These are phyloP conservation scores for Volucella zonaria DNA, from an alignment of 2,888 invertebrate genomes.

Conservation along the genomic window DNA sequence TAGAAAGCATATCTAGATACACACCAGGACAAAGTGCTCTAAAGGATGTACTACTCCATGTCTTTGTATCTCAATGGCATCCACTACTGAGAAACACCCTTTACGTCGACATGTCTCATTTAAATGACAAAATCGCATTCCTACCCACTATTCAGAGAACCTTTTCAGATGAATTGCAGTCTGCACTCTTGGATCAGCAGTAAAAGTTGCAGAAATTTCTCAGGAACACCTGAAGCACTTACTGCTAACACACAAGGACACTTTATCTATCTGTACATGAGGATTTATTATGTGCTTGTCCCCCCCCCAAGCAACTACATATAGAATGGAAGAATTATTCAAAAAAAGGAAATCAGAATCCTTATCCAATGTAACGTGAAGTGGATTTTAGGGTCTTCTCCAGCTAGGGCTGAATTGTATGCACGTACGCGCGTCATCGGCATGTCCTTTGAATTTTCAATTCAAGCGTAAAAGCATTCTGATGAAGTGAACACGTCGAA, in stretches of 20 bases:
- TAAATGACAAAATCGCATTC: slow-evolving; percentile 72
- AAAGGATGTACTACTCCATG: background rate
- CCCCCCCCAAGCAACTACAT: slow-evolving; percentile 49
- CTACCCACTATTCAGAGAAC: slow-evolving; percentile 31
- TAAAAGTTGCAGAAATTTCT: slow-evolving; percentile 8
- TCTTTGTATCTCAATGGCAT: slow-evolving; percentile 18
- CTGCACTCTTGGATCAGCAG: slow-evolving; percentile 24
- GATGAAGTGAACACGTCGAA: slow-evolving; percentile 25
- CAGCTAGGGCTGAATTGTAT: slow-evolving; percentile 20
- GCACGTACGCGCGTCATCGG: slow-evolving; percentile 20
- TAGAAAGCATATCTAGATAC: too few relatives aligned
- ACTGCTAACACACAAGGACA: slow-evolving; percentile 33
- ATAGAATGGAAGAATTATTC: slow-evolving; percentile 27
- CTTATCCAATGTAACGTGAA: slow-evolving; percentile 19
- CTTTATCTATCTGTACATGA: slow-evolving; percentile 14
- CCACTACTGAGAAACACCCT: slow-evolving; percentile 17
- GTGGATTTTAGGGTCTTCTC: slow-evolving; percentile 9
- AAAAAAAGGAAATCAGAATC: background rate
- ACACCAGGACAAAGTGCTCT: slow-evolving; percentile 3
- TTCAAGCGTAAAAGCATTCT: slow-evolving; percentile 58
- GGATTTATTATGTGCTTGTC: slow-evolving; percentile 61
- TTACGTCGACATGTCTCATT: slow-evolving; percentile 66
- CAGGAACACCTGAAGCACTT: slow-evolving; percentile 19
- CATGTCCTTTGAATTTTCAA: slow-evolving; percentile 53
- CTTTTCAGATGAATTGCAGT: slow-evolving; percentile 67